Conservation (phyloP, 2,888 invertebrate genomes). For the Nephrotoma flavescens region DNA sequence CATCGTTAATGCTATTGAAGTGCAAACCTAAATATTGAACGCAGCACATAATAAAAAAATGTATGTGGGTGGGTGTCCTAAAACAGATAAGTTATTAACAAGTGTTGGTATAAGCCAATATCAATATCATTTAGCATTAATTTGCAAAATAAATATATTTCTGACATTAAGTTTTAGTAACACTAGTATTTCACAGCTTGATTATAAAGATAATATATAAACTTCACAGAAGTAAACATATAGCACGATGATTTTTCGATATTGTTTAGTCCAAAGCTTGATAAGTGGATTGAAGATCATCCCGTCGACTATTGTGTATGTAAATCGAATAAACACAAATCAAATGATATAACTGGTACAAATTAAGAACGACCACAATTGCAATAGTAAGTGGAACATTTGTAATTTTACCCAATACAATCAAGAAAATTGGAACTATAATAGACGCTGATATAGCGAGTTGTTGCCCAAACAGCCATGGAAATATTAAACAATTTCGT, state of each 20-base stretch:
- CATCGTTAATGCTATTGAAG: no score
- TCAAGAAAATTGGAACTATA: background rate
- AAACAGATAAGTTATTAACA: no score
- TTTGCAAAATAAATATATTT: no score
- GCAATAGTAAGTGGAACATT: background rate
- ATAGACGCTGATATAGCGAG: background rate
- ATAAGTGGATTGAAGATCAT: background rate
- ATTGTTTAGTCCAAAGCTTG: background rate
- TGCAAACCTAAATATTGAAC: no score
- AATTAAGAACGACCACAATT: background rate
- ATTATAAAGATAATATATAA: background rate
- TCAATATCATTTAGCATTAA: no score
- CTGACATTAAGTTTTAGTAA: no score
- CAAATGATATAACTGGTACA: background rate
- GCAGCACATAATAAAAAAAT: no score
- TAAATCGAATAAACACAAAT: background rate
- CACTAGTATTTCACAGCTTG: no score
- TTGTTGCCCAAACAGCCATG: background rate
- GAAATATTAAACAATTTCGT: background rate
- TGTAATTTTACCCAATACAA: background rate
- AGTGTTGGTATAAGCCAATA: no score
- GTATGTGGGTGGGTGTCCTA: no score
- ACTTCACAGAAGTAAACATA: background rate
- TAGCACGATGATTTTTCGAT: background rate
- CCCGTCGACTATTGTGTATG: background rate